Conservation (phyloP, 2,888 invertebrate genomes). For the Epinotia nisella region DNA sequence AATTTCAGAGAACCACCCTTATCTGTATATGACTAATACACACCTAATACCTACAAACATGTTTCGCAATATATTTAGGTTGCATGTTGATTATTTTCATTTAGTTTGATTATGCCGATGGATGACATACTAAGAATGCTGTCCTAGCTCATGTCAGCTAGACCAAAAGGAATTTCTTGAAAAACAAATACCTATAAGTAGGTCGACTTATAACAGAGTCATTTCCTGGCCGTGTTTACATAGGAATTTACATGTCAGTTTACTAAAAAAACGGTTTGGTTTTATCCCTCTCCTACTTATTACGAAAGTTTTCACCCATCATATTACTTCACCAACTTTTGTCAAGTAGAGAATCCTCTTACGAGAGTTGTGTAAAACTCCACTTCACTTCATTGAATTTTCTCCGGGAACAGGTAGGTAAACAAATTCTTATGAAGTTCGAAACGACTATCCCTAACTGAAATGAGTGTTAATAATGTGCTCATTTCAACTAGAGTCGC, state of each 20-base stretch:
- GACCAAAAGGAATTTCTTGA: background rate
- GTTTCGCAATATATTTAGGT: no score
- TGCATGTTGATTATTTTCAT: background rate
- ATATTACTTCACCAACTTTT: slow-evolving; percentile 32
- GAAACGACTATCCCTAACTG: slow-evolving; percentile 42
- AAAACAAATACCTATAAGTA: background rate
- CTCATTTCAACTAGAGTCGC: slow-evolving; percentile 46
- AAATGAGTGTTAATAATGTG: slow-evolving; percentile 40
- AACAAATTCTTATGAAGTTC: slow-evolving; percentile 40
- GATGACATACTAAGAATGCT: no score
- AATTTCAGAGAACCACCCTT: no score
- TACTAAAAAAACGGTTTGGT: background rate
- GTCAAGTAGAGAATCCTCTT: slow-evolving; percentile 28
- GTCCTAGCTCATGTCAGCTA: no score
- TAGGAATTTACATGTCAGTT: slow-evolving; percentile 6
- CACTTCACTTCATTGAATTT: slow-evolving; percentile 28
- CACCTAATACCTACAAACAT: no score
- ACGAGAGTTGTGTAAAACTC: slow-evolving; percentile 32
- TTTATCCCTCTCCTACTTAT: slow-evolving; percentile 10
- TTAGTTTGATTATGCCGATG: background rate
- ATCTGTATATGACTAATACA: no score
- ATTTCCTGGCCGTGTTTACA: slow-evolving; percentile 1
- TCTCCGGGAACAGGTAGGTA: slow-evolving; percentile 33
- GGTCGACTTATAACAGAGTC: background rate
- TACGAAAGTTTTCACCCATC: slow-evolving; percentile 21